A percentile compares a stretch with the other conserved stretches of the same genome.
phyloP scores from a whole-genome alignment of 2,888 invertebrate species.

The Cotesia congregata region DNA sequence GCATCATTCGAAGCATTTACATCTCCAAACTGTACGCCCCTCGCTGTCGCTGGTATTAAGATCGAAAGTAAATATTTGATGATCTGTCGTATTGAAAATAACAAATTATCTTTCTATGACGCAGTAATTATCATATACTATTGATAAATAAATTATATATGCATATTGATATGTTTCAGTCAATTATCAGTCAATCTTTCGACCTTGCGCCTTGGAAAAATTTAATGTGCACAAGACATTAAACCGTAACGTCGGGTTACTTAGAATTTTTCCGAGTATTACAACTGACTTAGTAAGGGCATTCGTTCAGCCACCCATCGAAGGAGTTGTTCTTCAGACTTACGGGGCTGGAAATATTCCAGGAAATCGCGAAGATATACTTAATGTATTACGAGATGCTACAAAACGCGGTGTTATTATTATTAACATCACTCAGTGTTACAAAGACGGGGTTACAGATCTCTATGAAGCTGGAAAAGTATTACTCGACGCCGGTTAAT shows the following conservation, averaged over 20 bases:
- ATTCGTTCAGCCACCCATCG: slow-evolving; percentile 82
- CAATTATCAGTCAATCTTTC: slow-evolving; percentile 76
- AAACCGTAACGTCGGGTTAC: slow-evolving; percentile 86
- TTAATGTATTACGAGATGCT: slow-evolving; percentile 80
- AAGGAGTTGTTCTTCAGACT: slow-evolving; percentile 90
- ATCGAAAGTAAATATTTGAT: slow-evolving; percentile 74
- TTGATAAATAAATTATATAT: slow-evolving; percentile 9
- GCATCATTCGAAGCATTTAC: slow-evolving; percentile 84
- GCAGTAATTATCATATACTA: slow-evolving; percentile 12
- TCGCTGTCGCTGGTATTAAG: slow-evolving; percentile 87
- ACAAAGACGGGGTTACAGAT: slow-evolving; percentile 83
- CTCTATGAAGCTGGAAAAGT: slow-evolving; percentile 87
- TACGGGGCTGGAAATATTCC: slow-evolving; percentile 97
- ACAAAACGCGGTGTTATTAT: slow-evolving; percentile 85
- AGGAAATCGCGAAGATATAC: slow-evolving; percentile 83
- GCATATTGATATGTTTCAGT: slow-evolving; percentile 70
- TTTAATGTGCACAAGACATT: slow-evolving; percentile 82
- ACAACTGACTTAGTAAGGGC: slow-evolving; percentile 81
- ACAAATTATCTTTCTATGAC: not conserved
- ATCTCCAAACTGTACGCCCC: slow-evolving; percentile 87
- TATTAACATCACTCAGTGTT: slow-evolving; percentile 93
- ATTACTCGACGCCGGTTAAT: slow-evolving; percentile 59
- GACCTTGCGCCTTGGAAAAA: slow-evolving; percentile 75
- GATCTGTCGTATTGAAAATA: not conserved
- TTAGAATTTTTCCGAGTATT: slow-evolving; percentile 93